Evolutionary conservation across 2,888 invertebrate species (phyloP).

Genomic region (Colostygia pectinataria): DNA sequence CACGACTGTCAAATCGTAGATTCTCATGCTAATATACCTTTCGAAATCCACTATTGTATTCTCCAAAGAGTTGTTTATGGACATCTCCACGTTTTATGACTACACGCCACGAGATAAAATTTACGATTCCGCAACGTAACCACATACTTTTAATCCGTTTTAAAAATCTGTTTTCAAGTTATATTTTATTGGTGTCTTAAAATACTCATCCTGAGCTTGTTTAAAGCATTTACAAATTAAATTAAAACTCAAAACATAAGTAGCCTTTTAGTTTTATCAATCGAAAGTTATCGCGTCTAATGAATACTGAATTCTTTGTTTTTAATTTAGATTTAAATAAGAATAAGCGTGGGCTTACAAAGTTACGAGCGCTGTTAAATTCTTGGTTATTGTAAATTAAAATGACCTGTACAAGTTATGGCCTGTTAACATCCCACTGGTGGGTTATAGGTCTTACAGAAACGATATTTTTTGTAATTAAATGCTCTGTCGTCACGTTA

Average conservation of each 20-base stretch:
- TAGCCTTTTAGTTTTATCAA: conserved; percentile 39
- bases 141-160: conserved; percentile 17
- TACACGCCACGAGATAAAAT: conserved; percentile 24
- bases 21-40: conserved; percentile 20
- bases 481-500: conserved; percentile 29
- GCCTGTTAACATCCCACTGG: conserved; percentile 28
- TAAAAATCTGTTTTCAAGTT: conserved; percentile 15
- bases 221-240: conserved; percentile 21
- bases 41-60: conserved; percentile 22
- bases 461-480: conserved; percentile 27
- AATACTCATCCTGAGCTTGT: conserved; percentile 7
- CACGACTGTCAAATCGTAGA: conserved; percentile 10
- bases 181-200: conserved; percentile 8
- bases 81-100: conserved; percentile 21
- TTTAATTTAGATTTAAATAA: conserved; percentile 32
- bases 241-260: conserved; percentile 23
- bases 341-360: conserved; percentile 30
- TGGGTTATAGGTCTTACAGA: conserved; percentile 28
- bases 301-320: conserved; percentile 41
- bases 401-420: conserved; percentile 29
- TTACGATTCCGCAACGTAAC: conserved; percentile 22
- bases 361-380: conserved; percentile 28
- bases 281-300: conserved; percentile 41
- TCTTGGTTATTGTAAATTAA: conserved; percentile 31
- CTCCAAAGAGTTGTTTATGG: conserved; percentile 21